Percentiles rank a stretch among this genome's conserved stretches.
phyloP scores from a whole-genome alignment of 2,888 invertebrate genomes.

The Drosophila acutilabella region DNA sequence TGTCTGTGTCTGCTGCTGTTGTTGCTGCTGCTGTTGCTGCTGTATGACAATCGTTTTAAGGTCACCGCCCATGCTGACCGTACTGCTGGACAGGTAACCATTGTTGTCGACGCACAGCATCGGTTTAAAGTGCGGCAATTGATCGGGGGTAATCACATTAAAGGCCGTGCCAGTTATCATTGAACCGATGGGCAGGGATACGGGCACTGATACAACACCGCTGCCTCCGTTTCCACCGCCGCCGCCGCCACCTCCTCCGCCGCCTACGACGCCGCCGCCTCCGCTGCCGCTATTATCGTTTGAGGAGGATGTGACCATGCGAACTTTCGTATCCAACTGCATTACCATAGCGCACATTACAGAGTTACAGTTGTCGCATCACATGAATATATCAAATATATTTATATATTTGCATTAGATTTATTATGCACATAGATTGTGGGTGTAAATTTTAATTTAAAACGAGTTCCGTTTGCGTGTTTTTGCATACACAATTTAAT shows the following conservation, averaged over 20 bases:
- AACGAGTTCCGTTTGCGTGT: too few relatives aligned
- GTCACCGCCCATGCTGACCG: conserved; percentile 88
- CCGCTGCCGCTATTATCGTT: conserved; percentile 82
- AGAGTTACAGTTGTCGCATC: conserved; percentile 48
- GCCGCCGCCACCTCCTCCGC: conserved; percentile 63
- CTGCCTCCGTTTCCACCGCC: conserved; percentile 56
- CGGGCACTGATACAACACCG: conserved; percentile 83
- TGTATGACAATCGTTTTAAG: conserved; percentile 92
- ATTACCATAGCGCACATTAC: conserved; percentile 77
- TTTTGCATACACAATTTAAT: conserved; percentile 15
- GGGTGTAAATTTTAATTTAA: too few relatives aligned
- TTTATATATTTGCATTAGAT: too few relatives aligned
- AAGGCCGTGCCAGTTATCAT: conserved; percentile 92
- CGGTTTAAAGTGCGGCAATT: conserved; percentile 93
- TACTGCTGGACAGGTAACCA: conserved; percentile 90
- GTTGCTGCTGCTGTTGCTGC: conserved; percentile 84
- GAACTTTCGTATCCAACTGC: conserved; percentile 83
- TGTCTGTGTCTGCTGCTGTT: conserved; percentile 60
- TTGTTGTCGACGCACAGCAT: conserved; percentile 95
- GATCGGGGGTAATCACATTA: conserved; percentile 94
- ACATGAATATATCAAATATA: conserved; percentile 37
- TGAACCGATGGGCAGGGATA: conserved; percentile 90
- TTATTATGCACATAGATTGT: too few relatives aligned
- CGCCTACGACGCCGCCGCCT: conserved; percentile 56
- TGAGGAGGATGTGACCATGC: conserved; percentile 84